phyloP scores from a whole-genome alignment of 2,888 invertebrate species.

The Synanthedon andrenaeformis region DNA sequence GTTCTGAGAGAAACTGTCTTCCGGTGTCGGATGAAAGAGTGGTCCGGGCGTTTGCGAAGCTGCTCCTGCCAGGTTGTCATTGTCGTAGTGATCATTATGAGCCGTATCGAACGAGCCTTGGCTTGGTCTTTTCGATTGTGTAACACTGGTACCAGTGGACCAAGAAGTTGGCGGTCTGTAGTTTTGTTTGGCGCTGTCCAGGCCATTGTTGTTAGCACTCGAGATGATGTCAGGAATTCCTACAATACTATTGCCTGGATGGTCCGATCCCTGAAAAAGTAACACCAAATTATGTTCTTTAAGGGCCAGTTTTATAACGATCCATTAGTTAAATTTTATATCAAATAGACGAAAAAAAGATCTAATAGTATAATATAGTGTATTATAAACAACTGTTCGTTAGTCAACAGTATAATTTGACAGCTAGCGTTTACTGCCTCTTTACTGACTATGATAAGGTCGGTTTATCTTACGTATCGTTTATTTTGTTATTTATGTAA shows the following conservation, averaged over 20 bases:
- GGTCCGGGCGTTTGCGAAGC: constrained; percentile 33
- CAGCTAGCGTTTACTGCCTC: too few species aligned
- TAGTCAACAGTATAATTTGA: too few species aligned
- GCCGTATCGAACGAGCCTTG: background rate
- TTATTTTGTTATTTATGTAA: too few species aligned
- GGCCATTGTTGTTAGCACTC: constrained; percentile 40
- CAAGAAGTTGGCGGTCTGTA: constrained; percentile 68
- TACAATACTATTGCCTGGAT: constrained; percentile 51
- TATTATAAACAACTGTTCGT: too few species aligned
- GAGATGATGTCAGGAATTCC: constrained; percentile 53
- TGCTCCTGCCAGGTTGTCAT: constrained; percentile 22
- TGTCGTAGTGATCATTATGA: constrained; percentile 8
- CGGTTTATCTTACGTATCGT: too few species aligned
- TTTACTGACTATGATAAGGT: too few species aligned
- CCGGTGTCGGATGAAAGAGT: constrained; percentile 25
- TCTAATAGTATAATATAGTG: too few species aligned
- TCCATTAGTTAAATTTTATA: too few species aligned
- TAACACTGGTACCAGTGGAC: constrained; percentile 51
- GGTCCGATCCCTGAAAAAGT: constrained; percentile 45
- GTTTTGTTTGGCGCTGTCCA: constrained; percentile 53
- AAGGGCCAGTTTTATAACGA: too few species aligned
- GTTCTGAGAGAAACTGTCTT: constrained; percentile 7
- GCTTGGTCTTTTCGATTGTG: background rate
- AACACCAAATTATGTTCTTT: background rate
- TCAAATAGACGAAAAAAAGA: too few species aligned